phyloP scores from a whole-genome alignment of 2,113 vertebrate species.

The Bubo bubo region DNA sequence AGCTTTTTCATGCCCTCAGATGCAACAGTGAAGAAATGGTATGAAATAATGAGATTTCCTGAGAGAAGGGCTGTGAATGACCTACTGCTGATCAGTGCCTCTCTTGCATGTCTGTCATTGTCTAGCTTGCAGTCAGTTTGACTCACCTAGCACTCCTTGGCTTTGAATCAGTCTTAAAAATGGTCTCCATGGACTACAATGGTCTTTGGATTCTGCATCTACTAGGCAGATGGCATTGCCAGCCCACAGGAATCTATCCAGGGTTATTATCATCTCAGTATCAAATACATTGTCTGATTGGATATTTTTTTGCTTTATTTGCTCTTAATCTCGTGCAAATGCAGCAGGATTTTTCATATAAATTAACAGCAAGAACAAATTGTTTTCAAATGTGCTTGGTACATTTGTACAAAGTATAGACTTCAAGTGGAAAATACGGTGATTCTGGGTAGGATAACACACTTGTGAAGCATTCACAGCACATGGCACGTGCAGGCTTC shows the following conservation, averaged over 20 bases:
- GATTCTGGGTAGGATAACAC: background rate
- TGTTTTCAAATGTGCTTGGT: background rate
- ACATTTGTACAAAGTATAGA: background rate
- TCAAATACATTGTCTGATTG: background rate
- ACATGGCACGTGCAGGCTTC: background rate
- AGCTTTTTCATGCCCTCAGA: background rate
- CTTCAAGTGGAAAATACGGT: background rate
- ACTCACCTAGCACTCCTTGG: background rate
- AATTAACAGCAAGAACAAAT: slow-evolving; percentile 13
- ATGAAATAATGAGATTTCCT: background rate
- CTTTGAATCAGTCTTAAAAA: background rate
- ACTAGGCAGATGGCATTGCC: slow-evolving; percentile 56
- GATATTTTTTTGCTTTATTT: background rate
- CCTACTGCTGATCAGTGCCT: background rate
- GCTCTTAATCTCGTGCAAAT: background rate
- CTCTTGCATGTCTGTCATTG: background rate
- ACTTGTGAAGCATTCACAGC: background rate
- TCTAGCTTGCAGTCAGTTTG: slow-evolving; percentile 1
- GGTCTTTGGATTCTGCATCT: background rate
- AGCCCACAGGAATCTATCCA: slow-evolving; percentile 35
- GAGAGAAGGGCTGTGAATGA: background rate
- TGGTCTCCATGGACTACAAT: background rate
- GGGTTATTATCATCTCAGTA: background rate
- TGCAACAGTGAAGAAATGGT: background rate
- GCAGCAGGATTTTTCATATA: background rate